Evolutionary conservation across 2,888 invertebrate genomes (phyloP).

Genomic region (Nineta flava): DNA sequence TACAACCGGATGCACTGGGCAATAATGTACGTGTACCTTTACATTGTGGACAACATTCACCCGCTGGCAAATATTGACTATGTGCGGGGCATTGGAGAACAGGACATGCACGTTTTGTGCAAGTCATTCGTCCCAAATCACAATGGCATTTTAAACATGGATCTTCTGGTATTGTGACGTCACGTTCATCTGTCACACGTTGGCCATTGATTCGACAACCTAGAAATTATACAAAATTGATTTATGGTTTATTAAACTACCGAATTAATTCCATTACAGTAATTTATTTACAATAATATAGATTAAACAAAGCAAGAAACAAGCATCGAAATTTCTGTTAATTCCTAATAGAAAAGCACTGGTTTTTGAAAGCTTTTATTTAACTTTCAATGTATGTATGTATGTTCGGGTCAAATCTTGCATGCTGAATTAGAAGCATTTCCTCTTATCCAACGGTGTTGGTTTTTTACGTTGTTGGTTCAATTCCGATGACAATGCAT

Average conservation of each 20-base stretch:
- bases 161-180: constrained; percentile 65
- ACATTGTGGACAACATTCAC: constrained; percentile 58
- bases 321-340: neutral
- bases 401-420: no score
- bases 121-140: constrained; percentile 45
- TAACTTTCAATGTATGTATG: no score
- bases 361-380: no score
- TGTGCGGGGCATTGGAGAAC: constrained; percentile 66
- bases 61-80: constrained; percentile 51
- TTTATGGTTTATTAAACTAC: no score
- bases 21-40: constrained; percentile 33
- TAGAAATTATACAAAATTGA: constrained; percentile 26
- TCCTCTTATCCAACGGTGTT: no score
- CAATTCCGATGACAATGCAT: no score
- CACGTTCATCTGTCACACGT: constrained; percentile 56
- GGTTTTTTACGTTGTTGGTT: no score
- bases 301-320: neutral
- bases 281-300: neutral
- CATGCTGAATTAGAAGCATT: no score
- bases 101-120: constrained; percentile 75
- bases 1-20: constrained; percentile 32
- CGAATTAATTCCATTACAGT: no score
- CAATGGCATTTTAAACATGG: constrained; percentile 77
- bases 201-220: constrained; percentile 75
- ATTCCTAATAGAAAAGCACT: neutral